Conservation (phyloP, 1,140 invertebrate genomes). For the Neotoxoptera formosana region DNA sequence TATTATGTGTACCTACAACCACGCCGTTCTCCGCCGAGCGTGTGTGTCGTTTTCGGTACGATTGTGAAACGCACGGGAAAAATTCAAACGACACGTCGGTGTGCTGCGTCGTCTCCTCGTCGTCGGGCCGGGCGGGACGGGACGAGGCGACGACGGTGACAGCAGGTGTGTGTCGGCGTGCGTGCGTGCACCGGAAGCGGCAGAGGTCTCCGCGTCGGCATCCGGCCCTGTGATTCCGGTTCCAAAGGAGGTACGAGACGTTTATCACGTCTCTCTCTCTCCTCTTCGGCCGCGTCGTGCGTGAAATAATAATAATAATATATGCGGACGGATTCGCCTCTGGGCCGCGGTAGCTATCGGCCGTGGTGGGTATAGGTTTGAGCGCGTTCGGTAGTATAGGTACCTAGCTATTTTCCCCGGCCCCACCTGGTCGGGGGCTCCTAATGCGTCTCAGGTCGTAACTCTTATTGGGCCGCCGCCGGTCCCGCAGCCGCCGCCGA, state of each 20-base stretch:
- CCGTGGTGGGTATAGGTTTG: no score
- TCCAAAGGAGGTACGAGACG: neutral
- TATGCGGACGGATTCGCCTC: neutral
- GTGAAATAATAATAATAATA: neutral
- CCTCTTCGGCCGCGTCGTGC: neutral
- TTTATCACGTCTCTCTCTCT: neutral
- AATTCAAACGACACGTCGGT: neutral
- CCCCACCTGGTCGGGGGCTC: neutral
- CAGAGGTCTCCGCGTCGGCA: neutral
- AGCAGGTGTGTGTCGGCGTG: no score
- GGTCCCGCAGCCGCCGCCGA: no score
- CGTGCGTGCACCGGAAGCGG: neutral
- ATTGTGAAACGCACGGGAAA: neutral
- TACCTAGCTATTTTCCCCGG: neutral
- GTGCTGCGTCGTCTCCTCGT: neutral
- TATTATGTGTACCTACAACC: neutral
- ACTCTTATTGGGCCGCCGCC: neutral
- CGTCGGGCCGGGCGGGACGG: no score
- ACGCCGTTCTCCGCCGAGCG: neutral
- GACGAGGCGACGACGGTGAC: neutral
- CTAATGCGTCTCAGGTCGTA: neutral
- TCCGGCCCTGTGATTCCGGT: neutral
- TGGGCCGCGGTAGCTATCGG: no score
- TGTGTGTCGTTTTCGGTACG: neutral
- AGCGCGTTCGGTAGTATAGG: no score